Evolutionary conservation across 1,140 invertebrate genomes (phyloP).

Genomic region (Nautilus pompilius): DNA sequence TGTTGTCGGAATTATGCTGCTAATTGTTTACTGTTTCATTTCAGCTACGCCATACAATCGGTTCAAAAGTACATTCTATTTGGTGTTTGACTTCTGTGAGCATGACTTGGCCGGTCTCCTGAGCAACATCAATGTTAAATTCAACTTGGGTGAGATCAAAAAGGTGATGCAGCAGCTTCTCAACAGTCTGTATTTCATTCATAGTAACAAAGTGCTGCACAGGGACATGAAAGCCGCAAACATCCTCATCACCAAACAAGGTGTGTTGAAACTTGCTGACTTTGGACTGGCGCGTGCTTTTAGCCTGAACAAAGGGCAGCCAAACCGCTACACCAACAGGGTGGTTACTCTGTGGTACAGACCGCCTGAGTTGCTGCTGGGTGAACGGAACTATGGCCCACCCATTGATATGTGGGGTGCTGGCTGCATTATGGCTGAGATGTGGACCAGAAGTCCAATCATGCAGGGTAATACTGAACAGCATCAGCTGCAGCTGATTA

Average conservation of each 20-base stretch:
- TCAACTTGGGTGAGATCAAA: conserved; percentile 94
- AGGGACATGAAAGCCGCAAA: conserved; percentile 99
- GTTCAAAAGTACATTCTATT: conserved; percentile 85
- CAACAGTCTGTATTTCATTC: conserved; percentile 95
- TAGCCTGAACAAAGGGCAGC: conserved; percentile 70
- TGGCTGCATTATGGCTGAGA: conserved; percentile 98
- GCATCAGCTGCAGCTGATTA: conserved; percentile 92
- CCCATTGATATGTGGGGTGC: conserved; percentile 98
- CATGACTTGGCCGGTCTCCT: conserved; percentile 96
- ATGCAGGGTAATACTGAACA: conserved; percentile 91
- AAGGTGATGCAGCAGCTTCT: conserved; percentile 96
- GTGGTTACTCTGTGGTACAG: conserved; percentile 98
- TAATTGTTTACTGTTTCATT: no score
- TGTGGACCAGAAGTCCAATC: conserved; percentile 89
- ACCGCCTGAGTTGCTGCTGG: conserved; percentile 83
- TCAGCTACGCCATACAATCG: conserved; percentile 78
- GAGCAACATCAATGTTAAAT: conserved; percentile 95
- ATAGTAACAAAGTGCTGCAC: conserved; percentile 90
- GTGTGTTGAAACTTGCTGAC: conserved; percentile 67
- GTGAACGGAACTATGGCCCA: conserved; percentile 87
- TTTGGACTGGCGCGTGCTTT: conserved; percentile 75
- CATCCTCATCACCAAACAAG: conserved; percentile 95
- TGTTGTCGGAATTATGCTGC: no score
- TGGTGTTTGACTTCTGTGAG: conserved; percentile 99
- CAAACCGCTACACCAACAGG: conserved; percentile 92